Conservation (phyloP, 2,888 invertebrate species). For the Ecliptopera silaceata region DNA sequence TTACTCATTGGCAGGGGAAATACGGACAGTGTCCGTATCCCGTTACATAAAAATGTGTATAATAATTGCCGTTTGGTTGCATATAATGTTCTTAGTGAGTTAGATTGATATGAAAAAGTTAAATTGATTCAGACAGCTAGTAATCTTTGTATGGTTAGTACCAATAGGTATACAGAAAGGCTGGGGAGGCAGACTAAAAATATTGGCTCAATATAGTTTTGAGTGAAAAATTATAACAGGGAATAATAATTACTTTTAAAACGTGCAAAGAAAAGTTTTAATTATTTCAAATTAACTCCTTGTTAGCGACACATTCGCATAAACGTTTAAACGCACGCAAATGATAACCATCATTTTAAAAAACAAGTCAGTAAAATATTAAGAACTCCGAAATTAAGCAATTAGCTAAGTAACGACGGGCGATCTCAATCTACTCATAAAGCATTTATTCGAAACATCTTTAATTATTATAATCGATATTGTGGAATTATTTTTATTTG, state of each 20-base stretch:
- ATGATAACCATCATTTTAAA: slow-evolving; percentile 25
- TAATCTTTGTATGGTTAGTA: too few relatives aligned
- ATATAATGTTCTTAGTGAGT: too few relatives aligned
- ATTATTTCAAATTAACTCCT: slow-evolving; percentile 21
- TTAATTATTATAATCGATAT: slow-evolving; percentile 42
- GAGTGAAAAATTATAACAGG: slow-evolving; percentile 1
- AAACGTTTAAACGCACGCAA: slow-evolving; percentile 23
- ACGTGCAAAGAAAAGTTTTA: slow-evolving; percentile 11
- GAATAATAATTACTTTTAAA: slow-evolving; percentile 7
- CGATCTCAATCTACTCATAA: slow-evolving; percentile 33
- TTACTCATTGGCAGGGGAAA: too few relatives aligned
- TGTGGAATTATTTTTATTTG: slow-evolving; percentile 46
- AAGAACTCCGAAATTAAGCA: slow-evolving; percentile 31
- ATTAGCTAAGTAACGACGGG: slow-evolving; percentile 31
- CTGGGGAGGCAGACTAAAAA: not conserved
- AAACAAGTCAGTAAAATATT: slow-evolving; percentile 24
- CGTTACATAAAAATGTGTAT: too few relatives aligned
- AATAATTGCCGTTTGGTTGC: too few relatives aligned
- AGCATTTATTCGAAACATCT: slow-evolving; percentile 34
- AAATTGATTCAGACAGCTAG: too few relatives aligned
- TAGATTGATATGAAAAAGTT: too few relatives aligned
- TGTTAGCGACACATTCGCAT: slow-evolving; percentile 21
- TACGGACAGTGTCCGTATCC: too few relatives aligned
- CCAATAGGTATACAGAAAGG: not conserved
- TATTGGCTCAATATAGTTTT: not conserved